Conservation (phyloP, 2,797 vertebrate genomes). For the Okamejei kenojei region DNA sequence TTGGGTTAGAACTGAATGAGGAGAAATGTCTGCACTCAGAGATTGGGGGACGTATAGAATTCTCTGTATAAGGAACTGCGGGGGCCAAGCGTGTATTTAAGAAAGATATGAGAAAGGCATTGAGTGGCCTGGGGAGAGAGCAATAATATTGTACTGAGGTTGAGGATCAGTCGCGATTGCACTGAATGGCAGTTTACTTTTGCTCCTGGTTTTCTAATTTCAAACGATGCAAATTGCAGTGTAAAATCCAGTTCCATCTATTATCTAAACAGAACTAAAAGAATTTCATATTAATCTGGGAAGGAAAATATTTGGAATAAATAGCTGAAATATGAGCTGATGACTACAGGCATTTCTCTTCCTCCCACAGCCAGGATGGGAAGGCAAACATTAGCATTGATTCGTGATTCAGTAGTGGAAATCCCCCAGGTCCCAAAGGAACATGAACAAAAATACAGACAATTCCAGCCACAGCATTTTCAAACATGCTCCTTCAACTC, state of each 20-base stretch:
- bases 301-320: not conserved
- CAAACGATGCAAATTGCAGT: not conserved
- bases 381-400: not conserved
- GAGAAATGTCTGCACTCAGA: too few species aligned
- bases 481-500: not conserved
- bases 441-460: not conserved
- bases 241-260: not conserved
- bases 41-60: too few species aligned
- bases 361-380: not conserved
- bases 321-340: not conserved
- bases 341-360: not conserved
- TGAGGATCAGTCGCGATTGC: too few species aligned
- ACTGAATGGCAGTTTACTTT: too few species aligned
- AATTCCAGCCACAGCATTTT: not conserved
- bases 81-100: too few species aligned
- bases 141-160: too few species aligned
- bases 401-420: not conserved
- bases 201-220: too few species aligned
- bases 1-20: too few species aligned
- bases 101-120: too few species aligned
- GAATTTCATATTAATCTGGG: not conserved
- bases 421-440: not conserved
- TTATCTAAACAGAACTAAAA: not conserved
- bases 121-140: too few species aligned
- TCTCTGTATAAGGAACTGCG: too few species aligned